A percentile compares a stretch with the other conserved stretches of the same genome.
phyloP scores from a whole-genome alignment of 1,140 invertebrate genomes.

The Temnothorax nylanderi region DNA sequence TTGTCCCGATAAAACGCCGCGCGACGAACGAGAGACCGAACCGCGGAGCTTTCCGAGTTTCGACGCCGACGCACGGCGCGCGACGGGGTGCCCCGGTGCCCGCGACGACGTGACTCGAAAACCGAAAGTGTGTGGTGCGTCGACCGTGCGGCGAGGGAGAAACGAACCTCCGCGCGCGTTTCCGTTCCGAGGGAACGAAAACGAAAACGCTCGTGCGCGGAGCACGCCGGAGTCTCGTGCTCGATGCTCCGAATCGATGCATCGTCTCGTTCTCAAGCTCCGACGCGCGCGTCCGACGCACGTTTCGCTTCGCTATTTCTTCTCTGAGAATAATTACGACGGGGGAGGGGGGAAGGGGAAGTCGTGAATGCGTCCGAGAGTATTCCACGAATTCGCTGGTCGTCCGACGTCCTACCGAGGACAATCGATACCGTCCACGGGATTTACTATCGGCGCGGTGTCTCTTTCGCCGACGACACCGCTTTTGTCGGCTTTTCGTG shows the following conservation, averaged over 20 bases:
- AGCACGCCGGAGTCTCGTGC: not conserved
- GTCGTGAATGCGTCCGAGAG: not conserved
- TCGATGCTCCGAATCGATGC: not conserved
- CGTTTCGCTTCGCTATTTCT: too few species aligned
- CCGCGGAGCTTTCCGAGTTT: too few species aligned
- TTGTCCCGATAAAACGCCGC: not conserved
- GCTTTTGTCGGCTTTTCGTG: not conserved
- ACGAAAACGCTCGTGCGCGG: not conserved
- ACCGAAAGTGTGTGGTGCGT: not conserved
- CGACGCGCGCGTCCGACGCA: not conserved
- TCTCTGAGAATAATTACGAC: not conserved
- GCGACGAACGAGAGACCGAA: not conserved
- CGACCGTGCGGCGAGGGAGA: not conserved
- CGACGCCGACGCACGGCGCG: not conserved
- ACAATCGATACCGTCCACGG: conserved; percentile 46
- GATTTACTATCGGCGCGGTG: conserved; percentile 43
- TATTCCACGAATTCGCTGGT: conserved; percentile 6
- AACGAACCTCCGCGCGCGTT: not conserved
- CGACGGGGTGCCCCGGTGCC: too few species aligned
- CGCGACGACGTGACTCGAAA: conserved; percentile 5
- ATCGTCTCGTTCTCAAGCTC: not conserved
- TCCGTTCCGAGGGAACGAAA: not conserved
- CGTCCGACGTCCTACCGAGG: not conserved
- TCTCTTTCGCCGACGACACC: not conserved
- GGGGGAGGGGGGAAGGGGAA: too few species aligned